Evolutionary conservation across 1,140 invertebrate genomes (phyloP).

Genomic region (Bathynomus jamesi): DNA sequence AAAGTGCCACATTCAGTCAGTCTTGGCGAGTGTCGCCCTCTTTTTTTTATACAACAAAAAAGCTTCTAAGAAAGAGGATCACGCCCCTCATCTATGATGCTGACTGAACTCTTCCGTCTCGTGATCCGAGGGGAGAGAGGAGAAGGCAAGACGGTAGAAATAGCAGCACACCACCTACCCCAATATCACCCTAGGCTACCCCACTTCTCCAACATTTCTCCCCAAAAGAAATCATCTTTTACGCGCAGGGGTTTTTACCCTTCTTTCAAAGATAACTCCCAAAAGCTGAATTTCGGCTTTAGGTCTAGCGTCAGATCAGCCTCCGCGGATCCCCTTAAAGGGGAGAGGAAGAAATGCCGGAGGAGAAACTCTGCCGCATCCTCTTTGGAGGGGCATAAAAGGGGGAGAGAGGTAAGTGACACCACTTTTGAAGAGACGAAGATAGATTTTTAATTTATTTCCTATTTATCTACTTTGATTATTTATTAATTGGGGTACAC

Average conservation of each 20-base stretch:
- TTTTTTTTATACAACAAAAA: no score
- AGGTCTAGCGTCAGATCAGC: background rate
- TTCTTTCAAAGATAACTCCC: background rate
- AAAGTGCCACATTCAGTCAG: background rate
- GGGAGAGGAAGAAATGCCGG: background rate
- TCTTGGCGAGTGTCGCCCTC: background rate
- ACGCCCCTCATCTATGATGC: constrained; percentile 4
- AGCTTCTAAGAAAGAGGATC: background rate
- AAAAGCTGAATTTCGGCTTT: background rate
- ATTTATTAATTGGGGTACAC: no score
- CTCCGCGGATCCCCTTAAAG: background rate
- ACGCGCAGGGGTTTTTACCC: background rate
- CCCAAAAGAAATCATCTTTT: background rate
- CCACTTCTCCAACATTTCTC: background rate
- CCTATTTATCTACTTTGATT: no score
- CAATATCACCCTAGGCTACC: background rate
- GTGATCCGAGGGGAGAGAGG: constrained; percentile 24
- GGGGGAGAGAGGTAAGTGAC: background rate
- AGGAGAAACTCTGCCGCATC: background rate
- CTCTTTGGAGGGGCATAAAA: background rate
- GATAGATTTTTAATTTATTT: no score
- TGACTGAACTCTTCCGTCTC: constrained; percentile 23
- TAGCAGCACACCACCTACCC: constrained; percentile 3
- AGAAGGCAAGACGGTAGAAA: constrained; percentile 15
- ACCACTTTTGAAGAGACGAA: no score